These are phyloP conservation scores for Semnornis frantzii DNA, from an alignment of 2,113 vertebrate genomes.

Conservation along the genomic window DNA sequence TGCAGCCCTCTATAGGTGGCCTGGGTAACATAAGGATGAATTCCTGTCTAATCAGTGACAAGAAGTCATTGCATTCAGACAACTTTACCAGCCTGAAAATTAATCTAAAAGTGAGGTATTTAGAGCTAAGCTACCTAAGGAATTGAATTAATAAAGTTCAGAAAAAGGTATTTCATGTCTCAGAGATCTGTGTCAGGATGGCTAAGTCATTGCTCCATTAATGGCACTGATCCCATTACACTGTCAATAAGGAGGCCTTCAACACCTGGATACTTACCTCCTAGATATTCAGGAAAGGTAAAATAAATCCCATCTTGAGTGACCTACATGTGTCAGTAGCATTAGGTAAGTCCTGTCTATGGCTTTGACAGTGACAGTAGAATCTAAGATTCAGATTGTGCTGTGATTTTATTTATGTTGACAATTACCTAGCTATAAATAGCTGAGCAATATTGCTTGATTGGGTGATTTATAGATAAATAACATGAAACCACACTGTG, in stretches of 20 bases:
- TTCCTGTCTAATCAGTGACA: background rate
- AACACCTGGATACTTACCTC: background rate
- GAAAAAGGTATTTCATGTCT: background rate
- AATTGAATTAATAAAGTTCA: background rate
- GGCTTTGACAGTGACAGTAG: background rate
- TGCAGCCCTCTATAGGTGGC: background rate
- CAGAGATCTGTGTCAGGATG: background rate
- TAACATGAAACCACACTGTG: background rate
- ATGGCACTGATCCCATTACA: background rate
- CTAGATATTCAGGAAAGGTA: background rate
- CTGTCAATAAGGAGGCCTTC: background rate
- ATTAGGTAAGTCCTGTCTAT: background rate
- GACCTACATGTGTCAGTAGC: background rate
- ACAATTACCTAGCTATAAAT: background rate
- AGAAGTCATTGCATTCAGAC: background rate
- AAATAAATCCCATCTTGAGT: background rate
- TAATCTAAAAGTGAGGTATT: background rate
- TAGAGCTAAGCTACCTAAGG: background rate
- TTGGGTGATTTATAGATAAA: background rate
- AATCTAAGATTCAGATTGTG: background rate
- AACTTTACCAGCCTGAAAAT: background rate
- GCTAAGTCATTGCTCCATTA: background rate
- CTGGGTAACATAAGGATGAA: background rate
- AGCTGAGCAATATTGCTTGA: background rate
- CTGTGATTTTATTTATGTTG: background rate